Conservation (phyloP, 2,113 vertebrate genomes). For the Vulpes vulpes region DNA sequence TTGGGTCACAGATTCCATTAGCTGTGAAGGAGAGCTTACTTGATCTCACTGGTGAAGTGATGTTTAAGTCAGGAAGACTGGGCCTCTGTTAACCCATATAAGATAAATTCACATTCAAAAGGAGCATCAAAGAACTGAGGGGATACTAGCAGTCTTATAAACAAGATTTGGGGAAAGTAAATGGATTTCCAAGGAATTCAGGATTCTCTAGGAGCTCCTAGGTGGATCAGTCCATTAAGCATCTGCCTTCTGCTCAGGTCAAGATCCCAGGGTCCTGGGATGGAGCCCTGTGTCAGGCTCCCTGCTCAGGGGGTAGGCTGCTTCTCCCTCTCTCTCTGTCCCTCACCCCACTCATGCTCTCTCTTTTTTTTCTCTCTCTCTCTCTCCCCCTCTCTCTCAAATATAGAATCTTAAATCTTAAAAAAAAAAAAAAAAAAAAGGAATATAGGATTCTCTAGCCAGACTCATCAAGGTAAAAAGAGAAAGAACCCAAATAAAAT, state of each 20-base stretch:
- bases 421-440: background rate
- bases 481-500: background rate
- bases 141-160: background rate
- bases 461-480: background rate
- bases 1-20: background rate
- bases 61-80: background rate
- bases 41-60: background rate
- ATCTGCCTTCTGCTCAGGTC: background rate
- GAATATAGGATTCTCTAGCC: background rate
- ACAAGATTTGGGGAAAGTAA: constrained; percentile 21
- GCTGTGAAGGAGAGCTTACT: background rate
- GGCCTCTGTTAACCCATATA: background rate
- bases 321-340: too few species aligned
- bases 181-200: background rate
- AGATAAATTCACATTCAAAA: background rate
- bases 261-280: too few species aligned
- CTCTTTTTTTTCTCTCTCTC: fast-evolving
- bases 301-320: too few species aligned
- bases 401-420: background rate
- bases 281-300: too few species aligned
- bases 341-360: too few species aligned
- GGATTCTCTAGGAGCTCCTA: background rate
- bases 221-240: background rate
- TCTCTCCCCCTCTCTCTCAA: background rate
- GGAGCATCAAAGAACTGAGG: background rate